These are phyloP conservation scores for Nipponia nippon DNA, from an alignment of 2,113 vertebrate species.

Conservation along the genomic window DNA sequence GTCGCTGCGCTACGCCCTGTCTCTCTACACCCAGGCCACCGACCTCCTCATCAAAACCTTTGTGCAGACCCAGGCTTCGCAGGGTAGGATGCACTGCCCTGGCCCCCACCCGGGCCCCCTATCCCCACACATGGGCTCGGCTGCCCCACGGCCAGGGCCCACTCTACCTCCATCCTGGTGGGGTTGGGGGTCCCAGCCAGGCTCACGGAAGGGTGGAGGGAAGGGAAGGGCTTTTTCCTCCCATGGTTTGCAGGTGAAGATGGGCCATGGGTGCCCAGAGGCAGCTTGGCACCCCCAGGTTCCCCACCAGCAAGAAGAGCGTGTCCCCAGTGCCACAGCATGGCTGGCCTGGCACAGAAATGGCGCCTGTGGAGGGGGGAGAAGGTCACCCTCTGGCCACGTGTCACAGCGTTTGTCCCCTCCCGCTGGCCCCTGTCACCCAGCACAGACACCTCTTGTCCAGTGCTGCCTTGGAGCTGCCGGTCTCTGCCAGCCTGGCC, in stretches of 20 bases:
- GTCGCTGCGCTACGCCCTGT: slow-evolving; percentile 93
- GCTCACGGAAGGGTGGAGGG: fast-evolving
- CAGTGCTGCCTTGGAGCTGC: background rate
- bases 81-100: slow-evolving; percentile 76
- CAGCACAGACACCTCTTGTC: background rate
- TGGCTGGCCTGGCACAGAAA: background rate
- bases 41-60: slow-evolving; percentile 98
- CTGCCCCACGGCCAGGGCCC: background rate
- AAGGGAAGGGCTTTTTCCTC: background rate
- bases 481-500: background rate
- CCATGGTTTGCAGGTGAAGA: background rate
- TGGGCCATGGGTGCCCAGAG: background rate
- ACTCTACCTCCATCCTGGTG: background rate
- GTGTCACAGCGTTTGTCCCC: background rate
- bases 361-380: background rate
- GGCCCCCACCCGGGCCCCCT: fast-evolving
- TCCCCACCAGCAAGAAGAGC: background rate
- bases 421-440: background rate
- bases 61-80: slow-evolving; percentile 90
- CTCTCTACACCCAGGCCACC: slow-evolving; percentile 96
- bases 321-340: background rate
- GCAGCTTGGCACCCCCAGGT: background rate
- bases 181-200: background rate
- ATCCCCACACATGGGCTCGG: fast-evolving
- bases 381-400: background rate